Evolutionary conservation across 2,113 vertebrate species (phyloP), one percentile per base, ranked within the genome.

Genomic region (Myanophis thanlyinensis): DNA sequence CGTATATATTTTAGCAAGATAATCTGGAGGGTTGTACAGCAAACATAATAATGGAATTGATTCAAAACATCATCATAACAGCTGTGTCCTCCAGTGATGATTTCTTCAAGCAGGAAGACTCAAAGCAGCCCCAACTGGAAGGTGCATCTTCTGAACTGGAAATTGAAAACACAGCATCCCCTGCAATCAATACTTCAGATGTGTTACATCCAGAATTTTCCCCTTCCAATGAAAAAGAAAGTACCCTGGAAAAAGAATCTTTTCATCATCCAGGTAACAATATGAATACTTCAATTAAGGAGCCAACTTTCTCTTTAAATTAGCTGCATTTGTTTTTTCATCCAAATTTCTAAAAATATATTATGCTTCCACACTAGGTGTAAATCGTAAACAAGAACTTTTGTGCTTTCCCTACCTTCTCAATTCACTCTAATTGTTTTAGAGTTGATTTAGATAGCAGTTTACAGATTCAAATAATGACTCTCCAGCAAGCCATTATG

Each of bases 31-130:
- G 53, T 93, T 90, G 23, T 89, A 62, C 88, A 89, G 53, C 53
- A 89, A 85, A 15, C n/a, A 86, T 59, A 86, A 85, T 40, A 51
- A 12, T 93, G 88, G 86, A 93, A 93, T 54, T 93, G 80, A 86
- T 90, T 92, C 52, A 85, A 90, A 86, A 93, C 92, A 62, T 93
- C 92, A 62, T 92, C 73, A 51, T 86, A 93, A 93, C 88, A 93
- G 92, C 92, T 93, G 23, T 85, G 52, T 93, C 80, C 53, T 62
- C 92, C 92, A 93, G 92, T 51, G 53, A 86, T 90, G 80, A 59
- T 90, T 93, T 90, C 88, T 59, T 51, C 92, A 90, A 86, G 53
- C 92, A 86, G 88, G 73, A 93, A 93, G 88, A 86, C 46, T 62
- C 73, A 86, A 40, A 89, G 49, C 51, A 53, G 30, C 54, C 27